Percentiles rank a stretch among this genome's conserved stretches.
These are phyloP conservation scores for Sabatieria punctata DNA, from an alignment of 2,888 invertebrate genomes.

Conservation along the genomic window DNA sequence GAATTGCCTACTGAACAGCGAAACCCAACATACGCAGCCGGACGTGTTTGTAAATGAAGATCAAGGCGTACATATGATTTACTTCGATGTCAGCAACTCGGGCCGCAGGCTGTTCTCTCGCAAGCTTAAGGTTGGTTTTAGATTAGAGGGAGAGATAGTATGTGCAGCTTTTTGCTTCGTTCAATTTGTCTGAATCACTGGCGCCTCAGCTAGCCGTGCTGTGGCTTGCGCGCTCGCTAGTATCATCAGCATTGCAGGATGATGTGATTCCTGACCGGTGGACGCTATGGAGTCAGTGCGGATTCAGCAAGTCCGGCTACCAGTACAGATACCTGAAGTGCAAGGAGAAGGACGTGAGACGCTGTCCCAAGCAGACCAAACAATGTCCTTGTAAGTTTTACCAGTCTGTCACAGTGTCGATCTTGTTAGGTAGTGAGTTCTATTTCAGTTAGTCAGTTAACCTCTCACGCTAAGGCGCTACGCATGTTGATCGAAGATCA, in stretches of 20 bases:
- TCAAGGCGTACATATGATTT: neutral
- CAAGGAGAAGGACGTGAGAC: slow-evolving; percentile 15
- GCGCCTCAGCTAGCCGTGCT: too few species aligned
- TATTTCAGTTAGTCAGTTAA: neutral
- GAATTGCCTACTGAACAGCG: neutral
- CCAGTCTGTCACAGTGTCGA: neutral
- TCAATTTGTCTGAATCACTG: too few species aligned
- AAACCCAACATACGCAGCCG: neutral
- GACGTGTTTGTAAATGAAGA: neutral
- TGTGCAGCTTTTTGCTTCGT: too few species aligned
- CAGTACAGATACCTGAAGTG: slow-evolving; percentile 17
- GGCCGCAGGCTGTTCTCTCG: too few species aligned
- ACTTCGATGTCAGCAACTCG: too few species aligned
- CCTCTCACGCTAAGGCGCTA: too few species aligned
- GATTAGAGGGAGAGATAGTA: too few species aligned
- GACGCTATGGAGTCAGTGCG: slow-evolving; percentile 16
- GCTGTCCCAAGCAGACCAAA: slow-evolving; percentile 17
- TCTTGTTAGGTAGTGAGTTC: too few species aligned
- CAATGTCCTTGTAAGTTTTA: slow-evolving; percentile 14
- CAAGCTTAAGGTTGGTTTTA: too few species aligned
- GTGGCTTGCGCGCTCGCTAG: neutral
- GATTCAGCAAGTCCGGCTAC: slow-evolving; percentile 7
- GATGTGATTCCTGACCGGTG: slow-evolving; percentile 4
- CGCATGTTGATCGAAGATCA: neutral
- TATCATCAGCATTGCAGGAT: neutral